A percentile compares a stretch with the other conserved stretches of the same genome.
These are phyloP conservation scores for Erebia ligea DNA, from an alignment of 2,888 invertebrate species.

Conservation along the genomic window DNA sequence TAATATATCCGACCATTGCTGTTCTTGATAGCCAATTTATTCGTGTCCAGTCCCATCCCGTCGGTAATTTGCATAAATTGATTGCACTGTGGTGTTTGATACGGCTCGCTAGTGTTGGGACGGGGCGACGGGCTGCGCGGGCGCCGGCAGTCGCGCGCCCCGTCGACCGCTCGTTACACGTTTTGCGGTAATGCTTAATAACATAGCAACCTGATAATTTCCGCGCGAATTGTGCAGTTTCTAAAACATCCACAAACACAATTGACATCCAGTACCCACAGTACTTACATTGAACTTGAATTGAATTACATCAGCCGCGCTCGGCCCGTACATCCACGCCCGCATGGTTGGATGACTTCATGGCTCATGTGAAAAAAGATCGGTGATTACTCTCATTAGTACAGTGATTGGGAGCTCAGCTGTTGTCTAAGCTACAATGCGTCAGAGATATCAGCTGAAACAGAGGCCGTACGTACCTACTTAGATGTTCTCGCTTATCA, in stretches of 20 bases:
- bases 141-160: conserved; percentile 75
- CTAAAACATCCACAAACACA: conserved; percentile 22
- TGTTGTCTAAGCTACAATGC: conserved; percentile 57
- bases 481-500: conserved; percentile 47
- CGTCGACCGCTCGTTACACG: conserved; percentile 79
- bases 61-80: conserved; percentile 80
- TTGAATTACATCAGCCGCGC: conserved; percentile 21
- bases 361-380: conserved; percentile 34
- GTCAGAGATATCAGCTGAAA: conserved; percentile 79
- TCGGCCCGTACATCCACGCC: background rate
- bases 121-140: conserved; percentile 54
- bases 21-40: conserved; percentile 48
- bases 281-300: conserved; percentile 8
- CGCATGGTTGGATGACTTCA: conserved; percentile 24
- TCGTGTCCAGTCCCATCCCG: conserved; percentile 63
- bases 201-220: conserved; percentile 70
- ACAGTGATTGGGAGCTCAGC: conserved; percentile 33
- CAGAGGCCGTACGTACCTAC: conserved; percentile 72
- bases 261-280: background rate
- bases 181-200: conserved; percentile 73
- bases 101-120: conserved; percentile 39
- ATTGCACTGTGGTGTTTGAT: conserved; percentile 59
- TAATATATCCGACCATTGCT: conserved; percentile 35
- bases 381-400: conserved; percentile 29
- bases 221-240: conserved; percentile 37